A percentile compares a stretch with the other conserved stretches of the same genome.
Evolutionary conservation across 2,113 vertebrate genomes (phyloP).

Genomic region (Stigmatopora argus): DNA sequence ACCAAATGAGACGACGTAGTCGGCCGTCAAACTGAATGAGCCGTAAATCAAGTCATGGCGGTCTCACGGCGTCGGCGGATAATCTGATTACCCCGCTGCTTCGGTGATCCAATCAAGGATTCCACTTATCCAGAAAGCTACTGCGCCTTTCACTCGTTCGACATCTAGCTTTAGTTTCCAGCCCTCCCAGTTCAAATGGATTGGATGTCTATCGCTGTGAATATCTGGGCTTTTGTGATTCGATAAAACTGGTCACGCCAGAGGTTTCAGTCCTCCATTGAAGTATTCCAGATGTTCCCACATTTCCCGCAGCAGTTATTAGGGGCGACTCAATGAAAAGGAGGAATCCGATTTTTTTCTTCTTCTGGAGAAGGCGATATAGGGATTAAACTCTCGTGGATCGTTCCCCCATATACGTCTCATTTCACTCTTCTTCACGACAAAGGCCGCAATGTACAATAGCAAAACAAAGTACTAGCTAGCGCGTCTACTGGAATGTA

Average conservation of each 20-base stretch:
- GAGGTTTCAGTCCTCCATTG: not conserved
- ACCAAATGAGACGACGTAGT: not conserved
- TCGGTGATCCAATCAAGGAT: not conserved
- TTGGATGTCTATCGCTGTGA: no score
- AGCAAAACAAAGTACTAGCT: not conserved
- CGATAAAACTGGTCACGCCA: no score
- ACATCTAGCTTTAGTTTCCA: no score
- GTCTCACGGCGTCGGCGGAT: not conserved
- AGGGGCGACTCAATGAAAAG: no score
- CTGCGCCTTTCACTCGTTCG: no score
- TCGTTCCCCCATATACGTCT: not conserved
- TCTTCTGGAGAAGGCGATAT: not conserved
- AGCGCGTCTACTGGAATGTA: not conserved
- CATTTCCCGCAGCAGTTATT: not conserved
- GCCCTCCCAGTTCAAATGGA: no score
- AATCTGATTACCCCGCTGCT: not conserved
- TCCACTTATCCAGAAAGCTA: not conserved
- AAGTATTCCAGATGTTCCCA: not conserved
- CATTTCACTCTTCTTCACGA: not conserved
- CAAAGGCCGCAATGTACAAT: constrained; percentile 1
- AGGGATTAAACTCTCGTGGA: not conserved
- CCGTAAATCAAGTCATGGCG: not conserved
- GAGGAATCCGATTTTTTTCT: not conserved
- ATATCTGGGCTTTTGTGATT: no score
- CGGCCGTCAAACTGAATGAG: not conserved